Evolutionary conservation across 2,113 vertebrate genomes (phyloP).

Genomic region (Rousettus leschenaultii): DNA sequence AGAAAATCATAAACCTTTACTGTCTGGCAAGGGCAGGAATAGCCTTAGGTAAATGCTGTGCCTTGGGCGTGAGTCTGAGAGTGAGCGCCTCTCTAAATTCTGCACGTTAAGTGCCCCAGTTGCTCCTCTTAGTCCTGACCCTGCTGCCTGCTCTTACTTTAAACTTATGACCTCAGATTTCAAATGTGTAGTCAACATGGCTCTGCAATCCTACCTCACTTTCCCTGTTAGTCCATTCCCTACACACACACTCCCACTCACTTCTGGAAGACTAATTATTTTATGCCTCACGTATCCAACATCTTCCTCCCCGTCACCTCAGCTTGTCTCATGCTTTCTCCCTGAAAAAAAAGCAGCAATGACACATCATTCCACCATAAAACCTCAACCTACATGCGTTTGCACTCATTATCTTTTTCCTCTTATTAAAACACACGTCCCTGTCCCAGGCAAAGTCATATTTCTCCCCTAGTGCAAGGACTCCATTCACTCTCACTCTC

Average conservation of each 20-base stretch:
- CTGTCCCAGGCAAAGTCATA: neutral
- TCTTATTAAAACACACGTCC: neutral
- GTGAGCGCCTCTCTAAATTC: neutral
- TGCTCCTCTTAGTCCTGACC: neutral
- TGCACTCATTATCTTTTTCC: neutral
- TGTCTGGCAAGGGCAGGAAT: neutral
- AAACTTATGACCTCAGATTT: neutral
- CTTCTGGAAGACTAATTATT: neutral
- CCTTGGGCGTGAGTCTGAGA: neutral
- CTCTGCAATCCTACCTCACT: neutral
- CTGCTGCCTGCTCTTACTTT: neutral
- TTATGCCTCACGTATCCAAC: neutral
- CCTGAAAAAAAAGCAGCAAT: neutral
- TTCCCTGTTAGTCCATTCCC: no score
- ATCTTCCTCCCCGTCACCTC: neutral
- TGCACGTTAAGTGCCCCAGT: neutral
- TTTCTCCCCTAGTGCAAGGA: accelerated
- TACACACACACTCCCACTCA: no score
- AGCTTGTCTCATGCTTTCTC: neutral
- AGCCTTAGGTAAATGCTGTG: neutral
- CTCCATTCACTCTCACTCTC: neutral
- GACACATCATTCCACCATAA: neutral
- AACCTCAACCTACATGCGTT: neutral
- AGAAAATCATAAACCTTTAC: neutral
- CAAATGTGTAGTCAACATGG: neutral